phyloP scores from a whole-genome alignment of 1,140 invertebrate species.

The Magallana ariakensis region DNA sequence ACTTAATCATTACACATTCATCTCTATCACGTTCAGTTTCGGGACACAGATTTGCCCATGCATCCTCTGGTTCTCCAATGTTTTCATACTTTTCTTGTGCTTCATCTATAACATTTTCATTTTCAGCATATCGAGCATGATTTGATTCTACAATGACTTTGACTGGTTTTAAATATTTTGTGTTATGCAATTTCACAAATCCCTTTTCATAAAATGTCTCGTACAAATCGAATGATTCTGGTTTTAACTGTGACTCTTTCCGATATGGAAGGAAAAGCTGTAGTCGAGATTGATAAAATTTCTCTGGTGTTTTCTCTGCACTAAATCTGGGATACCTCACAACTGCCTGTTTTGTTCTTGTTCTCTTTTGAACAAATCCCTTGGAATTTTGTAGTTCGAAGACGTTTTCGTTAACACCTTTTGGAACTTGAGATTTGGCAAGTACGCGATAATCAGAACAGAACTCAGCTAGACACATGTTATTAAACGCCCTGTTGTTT shows the following conservation, averaged over 20 bases:
- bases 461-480: slow-evolving; percentile 45
- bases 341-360: neutral
- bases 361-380: slow-evolving; percentile 50
- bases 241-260: no score
- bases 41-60: slow-evolving; percentile 43
- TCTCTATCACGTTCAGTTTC: neutral
- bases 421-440: slow-evolving; percentile 30
- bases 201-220: slow-evolving; percentile 52
- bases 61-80: slow-evolving; percentile 22
- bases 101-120: slow-evolving; percentile 8
- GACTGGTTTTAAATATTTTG: neutral
- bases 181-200: slow-evolving; percentile 23
- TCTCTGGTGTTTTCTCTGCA: no score
- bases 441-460: slow-evolving; percentile 52
- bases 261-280: no score
- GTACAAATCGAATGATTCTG: neutral
- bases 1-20: no score
- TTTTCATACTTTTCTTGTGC: slow-evolving; percentile 2
- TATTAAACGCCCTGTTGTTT: neutral
- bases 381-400: neutral
- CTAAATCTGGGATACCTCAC: no score
- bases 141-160: no score
- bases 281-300: no score
- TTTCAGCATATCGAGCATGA: neutral
- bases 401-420: slow-evolving; percentile 19